phyloP scores from a whole-genome alignment of 2,888 invertebrate genomes.

The Acanthosepion esculentum region DNA sequence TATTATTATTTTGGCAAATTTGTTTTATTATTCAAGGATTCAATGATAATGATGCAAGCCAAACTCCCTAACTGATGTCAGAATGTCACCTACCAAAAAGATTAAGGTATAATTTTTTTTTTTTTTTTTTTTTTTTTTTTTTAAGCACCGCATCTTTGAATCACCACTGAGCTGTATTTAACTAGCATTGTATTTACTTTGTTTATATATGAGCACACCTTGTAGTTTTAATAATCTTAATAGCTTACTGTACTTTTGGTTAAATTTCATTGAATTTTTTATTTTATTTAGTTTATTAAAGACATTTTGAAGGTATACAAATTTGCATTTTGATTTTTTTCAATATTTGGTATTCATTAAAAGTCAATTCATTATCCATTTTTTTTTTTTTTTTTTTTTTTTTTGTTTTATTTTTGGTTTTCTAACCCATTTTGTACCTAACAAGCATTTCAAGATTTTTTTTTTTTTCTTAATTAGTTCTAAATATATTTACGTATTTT shows the following conservation, averaged over 20 bases:
- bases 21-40: background rate
- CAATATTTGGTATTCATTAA: too few species aligned
- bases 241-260: background rate
- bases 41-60: slow-evolving; percentile 8
- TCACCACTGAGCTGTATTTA: background rate
- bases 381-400: too few species aligned
- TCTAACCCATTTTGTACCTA: too few species aligned
- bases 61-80: slow-evolving; percentile 9
- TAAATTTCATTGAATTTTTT: background rate
- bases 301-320: background rate
- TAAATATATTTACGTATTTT: too few species aligned
- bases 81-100: slow-evolving; percentile 16
- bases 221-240: background rate
- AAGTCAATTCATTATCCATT: too few species aligned
- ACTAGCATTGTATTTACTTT: background rate
- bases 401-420: too few species aligned
- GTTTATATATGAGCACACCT: too few species aligned
- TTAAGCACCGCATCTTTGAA: background rate
- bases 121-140: background rate
- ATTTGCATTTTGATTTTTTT: too few species aligned
- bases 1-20: background rate
- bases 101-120: background rate
- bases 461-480: too few species aligned
- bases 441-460: too few species aligned
- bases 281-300: background rate